Conservation (phyloP, 2,797 vertebrate genomes). For the Phoeniculus purpureus region DNA sequence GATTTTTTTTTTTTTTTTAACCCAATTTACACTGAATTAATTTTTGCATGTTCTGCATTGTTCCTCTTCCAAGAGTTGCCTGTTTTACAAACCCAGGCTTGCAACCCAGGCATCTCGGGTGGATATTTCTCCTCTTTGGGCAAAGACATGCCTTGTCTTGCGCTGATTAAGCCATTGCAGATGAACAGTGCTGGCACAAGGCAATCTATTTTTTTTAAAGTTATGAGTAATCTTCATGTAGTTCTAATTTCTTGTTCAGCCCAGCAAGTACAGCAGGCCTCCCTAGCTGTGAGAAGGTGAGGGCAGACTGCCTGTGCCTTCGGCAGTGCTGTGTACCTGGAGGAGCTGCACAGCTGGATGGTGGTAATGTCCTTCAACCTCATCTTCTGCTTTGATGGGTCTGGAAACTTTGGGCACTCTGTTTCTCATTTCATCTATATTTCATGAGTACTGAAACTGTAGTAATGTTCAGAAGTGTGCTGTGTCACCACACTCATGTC, state of each 20-base stretch:
- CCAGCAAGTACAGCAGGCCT: background rate
- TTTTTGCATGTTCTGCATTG: background rate
- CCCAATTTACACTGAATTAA: background rate
- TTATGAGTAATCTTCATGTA: background rate
- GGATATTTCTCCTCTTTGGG: background rate
- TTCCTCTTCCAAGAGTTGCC: background rate
- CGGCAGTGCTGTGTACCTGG: no score
- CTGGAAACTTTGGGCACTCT: background rate
- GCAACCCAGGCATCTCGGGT: background rate
- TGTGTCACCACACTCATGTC: background rate
- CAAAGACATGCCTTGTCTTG: background rate
- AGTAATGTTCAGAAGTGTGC: background rate
- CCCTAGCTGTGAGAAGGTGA: accelerated
- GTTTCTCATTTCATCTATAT: background rate
- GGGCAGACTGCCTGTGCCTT: background rate
- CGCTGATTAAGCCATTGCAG: background rate
- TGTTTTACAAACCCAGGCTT: background rate
- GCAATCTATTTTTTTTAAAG: background rate
- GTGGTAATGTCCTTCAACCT: background rate
- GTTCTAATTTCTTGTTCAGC: background rate
- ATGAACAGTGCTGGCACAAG: background rate
- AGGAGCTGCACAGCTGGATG: background rate
- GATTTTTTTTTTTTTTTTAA: background rate
- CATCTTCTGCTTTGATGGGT: background rate
- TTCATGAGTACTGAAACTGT: background rate